phyloP scores from a whole-genome alignment of 2,797 vertebrate genomes.

The Cottoperca gobio region DNA sequence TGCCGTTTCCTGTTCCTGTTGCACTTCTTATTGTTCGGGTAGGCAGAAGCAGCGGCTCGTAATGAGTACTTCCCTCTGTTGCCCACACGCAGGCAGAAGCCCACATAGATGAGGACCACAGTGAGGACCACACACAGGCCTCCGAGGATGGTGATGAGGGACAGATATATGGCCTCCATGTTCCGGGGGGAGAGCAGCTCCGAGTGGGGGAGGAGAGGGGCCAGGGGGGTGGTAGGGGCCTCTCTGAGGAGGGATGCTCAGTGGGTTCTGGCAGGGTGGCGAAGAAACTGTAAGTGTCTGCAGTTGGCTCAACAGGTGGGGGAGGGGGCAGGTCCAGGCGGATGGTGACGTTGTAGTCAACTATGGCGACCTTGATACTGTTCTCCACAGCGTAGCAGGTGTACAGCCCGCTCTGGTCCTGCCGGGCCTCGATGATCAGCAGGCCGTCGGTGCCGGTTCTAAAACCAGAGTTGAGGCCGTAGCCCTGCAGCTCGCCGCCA shows the following conservation, averaged over 20 bases:
- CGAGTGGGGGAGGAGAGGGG: constrained; percentile 65
- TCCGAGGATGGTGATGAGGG: constrained; percentile 89
- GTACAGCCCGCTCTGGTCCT: constrained; percentile 89
- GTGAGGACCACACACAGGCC: constrained; percentile 90
- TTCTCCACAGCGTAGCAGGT: constrained; percentile 91
- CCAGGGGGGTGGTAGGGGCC: constrained; percentile 39
- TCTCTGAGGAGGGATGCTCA: constrained; percentile 44
- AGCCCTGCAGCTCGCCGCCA: constrained; percentile 76
- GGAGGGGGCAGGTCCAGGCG: constrained; percentile 77
- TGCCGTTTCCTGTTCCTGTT: constrained; percentile 62
- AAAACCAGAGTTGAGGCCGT: constrained; percentile 84
- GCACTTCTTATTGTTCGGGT: constrained; percentile 67
- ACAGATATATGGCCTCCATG: constrained; percentile 90
- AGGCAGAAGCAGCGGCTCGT: constrained; percentile 66
- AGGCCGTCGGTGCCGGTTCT: constrained; percentile 91
- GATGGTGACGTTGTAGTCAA: constrained; percentile 87
- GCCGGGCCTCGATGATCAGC: constrained; percentile 89
- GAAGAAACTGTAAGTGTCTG: constrained; percentile 5
- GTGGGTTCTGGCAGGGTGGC: constrained; percentile 9
- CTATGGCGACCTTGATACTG: constrained; percentile 82
- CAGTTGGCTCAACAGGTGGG: constrained; percentile 32
- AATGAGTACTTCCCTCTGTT: constrained; percentile 88
- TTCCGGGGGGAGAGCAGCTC: constrained; percentile 78
- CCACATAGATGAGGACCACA: constrained; percentile 87
- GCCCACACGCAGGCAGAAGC: constrained; percentile 88